phyloP scores from a whole-genome alignment of 2,888 invertebrate genomes.

The Tubulanus polymorphus region DNA sequence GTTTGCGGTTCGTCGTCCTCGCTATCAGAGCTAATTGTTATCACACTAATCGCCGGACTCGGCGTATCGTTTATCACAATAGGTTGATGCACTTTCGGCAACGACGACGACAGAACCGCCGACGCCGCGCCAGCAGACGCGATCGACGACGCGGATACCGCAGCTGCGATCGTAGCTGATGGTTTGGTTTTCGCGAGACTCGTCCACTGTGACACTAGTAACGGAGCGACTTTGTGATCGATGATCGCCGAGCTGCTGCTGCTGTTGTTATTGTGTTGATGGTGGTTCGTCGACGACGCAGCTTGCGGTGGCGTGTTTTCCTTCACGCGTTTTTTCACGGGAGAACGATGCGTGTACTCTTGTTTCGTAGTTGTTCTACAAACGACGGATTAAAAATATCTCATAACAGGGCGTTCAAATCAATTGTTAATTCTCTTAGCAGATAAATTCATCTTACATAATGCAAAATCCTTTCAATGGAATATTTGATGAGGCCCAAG shows the following conservation, averaged over 20 bases:
- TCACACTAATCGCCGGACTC: constrained; percentile 89
- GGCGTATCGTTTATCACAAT: constrained; percentile 95
- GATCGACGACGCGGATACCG: not conserved
- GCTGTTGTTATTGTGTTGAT: not conserved
- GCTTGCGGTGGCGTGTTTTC: constrained; percentile 77
- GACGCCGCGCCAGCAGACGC: constrained; percentile 1
- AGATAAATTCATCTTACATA: no score
- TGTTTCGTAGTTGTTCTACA: no score
- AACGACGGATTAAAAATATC: no score
- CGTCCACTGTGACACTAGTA: constrained; percentile 8
- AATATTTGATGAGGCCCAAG: no score
- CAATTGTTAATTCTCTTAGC: no score
- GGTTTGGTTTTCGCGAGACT: not conserved
- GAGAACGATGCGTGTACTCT: constrained; percentile 73
- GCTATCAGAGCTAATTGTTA: constrained; percentile 92
- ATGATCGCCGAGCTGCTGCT: constrained; percentile 9
- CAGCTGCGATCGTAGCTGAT: no score
- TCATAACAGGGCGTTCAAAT: no score
- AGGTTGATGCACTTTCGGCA: constrained; percentile 64
- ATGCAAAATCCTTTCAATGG: no score
- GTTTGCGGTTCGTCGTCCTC: constrained; percentile 80
- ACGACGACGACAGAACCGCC: constrained; percentile 1
- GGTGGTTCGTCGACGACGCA: constrained; percentile 13
- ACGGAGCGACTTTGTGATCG: constrained; percentile 5
- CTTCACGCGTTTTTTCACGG: constrained; percentile 94